A percentile compares a stretch with the other conserved stretches of the same genome.
phyloP scores from a whole-genome alignment of 2,888 invertebrate genomes.

The Mesorhabditis belari region DNA sequence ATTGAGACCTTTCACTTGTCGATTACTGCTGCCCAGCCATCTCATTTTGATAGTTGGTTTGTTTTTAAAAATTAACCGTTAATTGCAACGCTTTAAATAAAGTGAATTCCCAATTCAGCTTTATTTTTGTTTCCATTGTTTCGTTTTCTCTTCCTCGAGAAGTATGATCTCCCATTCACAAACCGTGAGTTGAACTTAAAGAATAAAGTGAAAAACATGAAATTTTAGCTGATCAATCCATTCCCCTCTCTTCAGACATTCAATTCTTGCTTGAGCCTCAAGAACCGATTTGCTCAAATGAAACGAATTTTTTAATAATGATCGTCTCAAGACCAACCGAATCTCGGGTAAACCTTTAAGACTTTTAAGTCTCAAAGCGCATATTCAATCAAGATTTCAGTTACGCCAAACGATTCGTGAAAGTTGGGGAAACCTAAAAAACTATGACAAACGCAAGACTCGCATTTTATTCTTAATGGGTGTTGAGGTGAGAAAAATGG shows the following conservation, averaged over 20 bases:
- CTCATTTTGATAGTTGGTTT: too few species aligned
- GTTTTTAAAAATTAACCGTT: too few species aligned
- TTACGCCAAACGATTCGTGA: constrained; percentile 15
- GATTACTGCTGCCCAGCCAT: neutral
- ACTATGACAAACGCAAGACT: constrained; percentile 6
- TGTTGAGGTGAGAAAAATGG: neutral
- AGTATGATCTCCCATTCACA: neutral
- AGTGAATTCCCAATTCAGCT: neutral
- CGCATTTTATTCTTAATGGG: constrained; percentile 25
- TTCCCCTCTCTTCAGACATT: neutral
- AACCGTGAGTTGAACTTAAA: neutral
- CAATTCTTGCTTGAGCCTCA: neutral
- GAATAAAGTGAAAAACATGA: too few species aligned
- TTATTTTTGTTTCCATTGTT: neutral
- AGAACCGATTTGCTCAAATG: neutral
- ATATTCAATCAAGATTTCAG: neutral
- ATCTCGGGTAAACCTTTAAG: neutral
- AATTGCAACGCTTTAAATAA: neutral
- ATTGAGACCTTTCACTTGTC: neutral
- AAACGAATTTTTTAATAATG: neutral
- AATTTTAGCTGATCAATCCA: neutral
- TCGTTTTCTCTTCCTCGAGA: neutral
- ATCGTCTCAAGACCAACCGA: neutral
- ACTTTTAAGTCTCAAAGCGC: too few species aligned
- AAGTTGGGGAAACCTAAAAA: constrained; percentile 21